phyloP scores from a whole-genome alignment of 2,797 vertebrate species.

The Ceyx erithaca region DNA sequence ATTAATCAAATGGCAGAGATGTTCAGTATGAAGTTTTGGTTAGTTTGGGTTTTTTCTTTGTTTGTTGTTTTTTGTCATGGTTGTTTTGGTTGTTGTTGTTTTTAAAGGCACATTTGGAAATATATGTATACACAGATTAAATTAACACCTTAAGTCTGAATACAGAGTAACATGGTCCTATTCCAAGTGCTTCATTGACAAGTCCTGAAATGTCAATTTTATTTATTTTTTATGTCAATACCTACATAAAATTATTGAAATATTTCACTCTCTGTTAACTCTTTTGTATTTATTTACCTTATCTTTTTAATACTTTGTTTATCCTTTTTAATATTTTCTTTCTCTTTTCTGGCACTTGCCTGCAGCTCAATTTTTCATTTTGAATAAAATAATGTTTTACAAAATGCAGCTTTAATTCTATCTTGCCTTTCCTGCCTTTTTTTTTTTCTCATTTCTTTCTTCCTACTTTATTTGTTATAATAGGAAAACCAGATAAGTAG shows the following conservation, averaged over 20 bases:
- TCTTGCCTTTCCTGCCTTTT: neutral
- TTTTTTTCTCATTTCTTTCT: neutral
- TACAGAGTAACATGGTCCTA: neutral
- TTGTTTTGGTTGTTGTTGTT: too few species aligned
- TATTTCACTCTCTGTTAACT: neutral
- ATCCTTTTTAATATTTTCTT: neutral
- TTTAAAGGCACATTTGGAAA: neutral
- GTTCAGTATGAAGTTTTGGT: neutral
- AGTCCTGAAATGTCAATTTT: neutral
- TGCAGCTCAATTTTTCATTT: neutral
- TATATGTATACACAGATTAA: neutral
- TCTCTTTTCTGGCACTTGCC: neutral
- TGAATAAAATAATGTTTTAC: neutral
- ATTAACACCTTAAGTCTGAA: neutral
- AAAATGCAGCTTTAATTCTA: neutral
- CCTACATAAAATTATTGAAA: neutral
- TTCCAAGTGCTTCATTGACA: neutral
- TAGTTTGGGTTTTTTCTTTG: neutral
- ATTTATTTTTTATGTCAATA: neutral
- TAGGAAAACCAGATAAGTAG: neutral
- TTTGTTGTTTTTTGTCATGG: too few species aligned
- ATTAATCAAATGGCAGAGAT: constrained; percentile 6
- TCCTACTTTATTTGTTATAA: neutral
- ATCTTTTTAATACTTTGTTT: neutral
- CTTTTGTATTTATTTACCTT: neutral